phyloP scores from a whole-genome alignment of 1,140 invertebrate species.

The Drosophila bipectinata region DNA sequence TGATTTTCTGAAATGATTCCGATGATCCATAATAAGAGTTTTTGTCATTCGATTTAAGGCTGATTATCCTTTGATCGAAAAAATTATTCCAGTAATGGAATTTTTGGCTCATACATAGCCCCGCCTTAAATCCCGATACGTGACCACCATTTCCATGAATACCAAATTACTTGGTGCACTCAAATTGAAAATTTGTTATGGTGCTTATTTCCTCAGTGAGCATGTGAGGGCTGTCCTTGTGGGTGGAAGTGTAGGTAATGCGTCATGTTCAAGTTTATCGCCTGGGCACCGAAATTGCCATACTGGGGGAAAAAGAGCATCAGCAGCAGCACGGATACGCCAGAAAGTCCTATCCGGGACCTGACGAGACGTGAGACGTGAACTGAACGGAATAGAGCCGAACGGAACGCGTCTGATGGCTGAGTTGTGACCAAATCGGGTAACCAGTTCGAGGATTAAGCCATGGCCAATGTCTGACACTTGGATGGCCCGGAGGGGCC shows the following conservation, averaged over 20 bases:
- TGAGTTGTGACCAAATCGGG: constrained; percentile 26
- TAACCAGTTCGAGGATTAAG: constrained; percentile 17
- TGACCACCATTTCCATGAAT: constrained; percentile 1
- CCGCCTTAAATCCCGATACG: background rate
- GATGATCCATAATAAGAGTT: too few species aligned
- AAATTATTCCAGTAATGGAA: background rate
- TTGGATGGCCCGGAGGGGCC: constrained; percentile 32
- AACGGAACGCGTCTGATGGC: constrained; percentile 32
- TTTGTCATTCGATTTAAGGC: too few species aligned
- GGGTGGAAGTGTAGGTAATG: constrained; percentile 47
- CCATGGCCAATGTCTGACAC: constrained; percentile 40
- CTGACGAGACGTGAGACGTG: constrained; percentile 33
- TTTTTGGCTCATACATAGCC: background rate
- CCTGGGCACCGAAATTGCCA: constrained; percentile 56
- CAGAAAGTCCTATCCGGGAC: constrained; percentile 7
- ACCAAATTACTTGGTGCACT: background rate
- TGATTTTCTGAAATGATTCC: too few species aligned
- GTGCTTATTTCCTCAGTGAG: constrained; percentile 10
- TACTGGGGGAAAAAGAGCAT: constrained; percentile 25
- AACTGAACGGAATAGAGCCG: constrained; percentile 28
- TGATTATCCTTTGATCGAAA: too few species aligned
- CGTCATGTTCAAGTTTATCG: constrained; percentile 63
- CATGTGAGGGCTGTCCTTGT: constrained; percentile 8
- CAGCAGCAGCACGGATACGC: constrained; percentile 12
- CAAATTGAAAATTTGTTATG: background rate